Percentiles rank a stretch among this genome's conserved stretches.
These are phyloP conservation scores for Drosophila gunungcola DNA, from an alignment of 1,140 invertebrate genomes.

Conservation along the genomic window DNA sequence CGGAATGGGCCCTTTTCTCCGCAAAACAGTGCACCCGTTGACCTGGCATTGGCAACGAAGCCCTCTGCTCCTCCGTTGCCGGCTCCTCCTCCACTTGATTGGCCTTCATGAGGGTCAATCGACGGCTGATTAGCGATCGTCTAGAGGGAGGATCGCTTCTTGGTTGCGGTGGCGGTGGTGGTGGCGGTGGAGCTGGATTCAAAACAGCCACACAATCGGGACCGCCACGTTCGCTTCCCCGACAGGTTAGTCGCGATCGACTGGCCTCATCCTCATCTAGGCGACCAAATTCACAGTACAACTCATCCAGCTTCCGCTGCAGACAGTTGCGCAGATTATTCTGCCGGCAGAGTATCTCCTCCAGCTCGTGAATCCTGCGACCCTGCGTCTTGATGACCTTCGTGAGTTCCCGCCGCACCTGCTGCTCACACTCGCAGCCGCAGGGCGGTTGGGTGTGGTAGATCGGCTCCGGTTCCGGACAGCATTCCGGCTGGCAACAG, in stretches of 20 bases:
- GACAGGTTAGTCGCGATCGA: neutral
- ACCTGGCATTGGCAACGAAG: too few relatives aligned
- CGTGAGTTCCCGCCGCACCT: constrained; percentile 26
- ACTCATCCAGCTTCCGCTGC: constrained; percentile 52
- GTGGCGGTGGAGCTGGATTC: neutral
- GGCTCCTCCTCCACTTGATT: neutral
- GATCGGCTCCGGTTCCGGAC: neutral
- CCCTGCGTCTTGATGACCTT: constrained; percentile 50
- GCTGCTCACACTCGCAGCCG: constrained; percentile 37
- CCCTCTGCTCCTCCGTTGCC: neutral
- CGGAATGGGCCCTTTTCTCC: neutral
- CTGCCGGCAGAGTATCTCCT: constrained; percentile 48
- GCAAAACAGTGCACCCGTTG: constrained; percentile 5
- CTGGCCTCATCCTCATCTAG: constrained; percentile 14
- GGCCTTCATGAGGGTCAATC: neutral
- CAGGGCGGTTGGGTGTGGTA: constrained; percentile 32
- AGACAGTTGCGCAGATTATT: constrained; percentile 29
- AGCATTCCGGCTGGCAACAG: constrained; percentile 15
- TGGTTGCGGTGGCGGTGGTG: too few relatives aligned
- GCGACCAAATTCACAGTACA: constrained; percentile 54
- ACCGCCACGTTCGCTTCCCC: neutral
- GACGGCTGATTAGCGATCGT: neutral
- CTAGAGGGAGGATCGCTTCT: too few relatives aligned
- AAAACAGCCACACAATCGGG: constrained; percentile 16
- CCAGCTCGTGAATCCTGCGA: constrained; percentile 47